Conservation (phyloP, 2,888 invertebrate species). For the Bimastos eiseni region DNA sequence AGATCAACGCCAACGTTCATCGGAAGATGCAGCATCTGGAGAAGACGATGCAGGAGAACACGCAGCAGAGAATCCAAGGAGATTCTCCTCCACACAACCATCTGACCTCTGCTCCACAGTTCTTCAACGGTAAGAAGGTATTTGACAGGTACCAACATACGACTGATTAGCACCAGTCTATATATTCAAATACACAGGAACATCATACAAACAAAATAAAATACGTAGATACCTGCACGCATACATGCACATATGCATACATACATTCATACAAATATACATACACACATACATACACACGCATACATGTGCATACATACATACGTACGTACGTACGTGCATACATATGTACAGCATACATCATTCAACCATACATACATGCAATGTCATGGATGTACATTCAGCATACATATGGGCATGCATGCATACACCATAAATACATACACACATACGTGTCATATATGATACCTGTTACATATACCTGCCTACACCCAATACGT, state of each 20-base stretch:
- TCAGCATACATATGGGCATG: background rate
- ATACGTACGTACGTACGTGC: background rate
- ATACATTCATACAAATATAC: too few relatives aligned
- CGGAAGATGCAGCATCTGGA: slow-evolving; percentile 30
- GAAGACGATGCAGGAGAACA: slow-evolving; percentile 23
- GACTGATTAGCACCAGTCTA: too few relatives aligned
- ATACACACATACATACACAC: too few relatives aligned
- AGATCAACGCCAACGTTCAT: slow-evolving; percentile 35
- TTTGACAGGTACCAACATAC: too few relatives aligned
- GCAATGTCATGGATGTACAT: background rate
- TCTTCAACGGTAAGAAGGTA: background rate
- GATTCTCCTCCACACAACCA: slow-evolving; percentile 28
- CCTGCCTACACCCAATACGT: too few relatives aligned
- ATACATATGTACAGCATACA: background rate
- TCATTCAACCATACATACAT: background rate
- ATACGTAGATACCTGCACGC: background rate
- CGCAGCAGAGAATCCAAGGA: background rate
- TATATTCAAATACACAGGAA: background rate
- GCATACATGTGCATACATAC: too few relatives aligned
- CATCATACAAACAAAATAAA: too few relatives aligned
- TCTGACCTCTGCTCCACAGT: slow-evolving; percentile 20
- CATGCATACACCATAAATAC: background rate
- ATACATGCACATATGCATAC: background rate
- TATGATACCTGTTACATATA: too few relatives aligned
- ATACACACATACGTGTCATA: background rate